Evolutionary conservation across 2,888 invertebrate species (phyloP).

Genomic region (Barypeithes pellucidus): DNA sequence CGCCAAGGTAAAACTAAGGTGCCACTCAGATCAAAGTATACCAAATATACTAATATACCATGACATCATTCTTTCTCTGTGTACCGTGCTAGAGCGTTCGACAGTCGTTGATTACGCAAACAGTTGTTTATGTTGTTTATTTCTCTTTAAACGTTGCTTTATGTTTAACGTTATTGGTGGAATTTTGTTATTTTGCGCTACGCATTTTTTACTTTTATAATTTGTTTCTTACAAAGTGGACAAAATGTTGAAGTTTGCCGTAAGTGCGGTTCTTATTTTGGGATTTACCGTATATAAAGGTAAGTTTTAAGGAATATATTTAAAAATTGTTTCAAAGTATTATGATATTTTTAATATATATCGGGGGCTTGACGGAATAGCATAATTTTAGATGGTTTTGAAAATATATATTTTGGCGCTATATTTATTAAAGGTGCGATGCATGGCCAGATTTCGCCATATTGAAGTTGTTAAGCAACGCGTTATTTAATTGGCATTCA

Average conservation of each 20-base stretch:
- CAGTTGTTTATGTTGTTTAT: slow-evolving; percentile 45
- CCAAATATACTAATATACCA: slow-evolving; percentile 51
- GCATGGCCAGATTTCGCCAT: slow-evolving; percentile 32
- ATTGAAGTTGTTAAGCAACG: slow-evolving; percentile 29
- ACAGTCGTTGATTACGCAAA: slow-evolving; percentile 45
- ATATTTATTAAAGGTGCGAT: slow-evolving; percentile 35
- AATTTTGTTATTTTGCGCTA: slow-evolving; percentile 24
- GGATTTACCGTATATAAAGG: slow-evolving; percentile 50
- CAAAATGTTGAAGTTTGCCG: slow-evolving; percentile 37
- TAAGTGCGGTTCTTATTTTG: slow-evolving; percentile 46
- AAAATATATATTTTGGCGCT: slow-evolving; percentile 21
- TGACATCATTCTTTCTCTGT: slow-evolving; percentile 53
- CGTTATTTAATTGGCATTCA: slow-evolving; percentile 42
- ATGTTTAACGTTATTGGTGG: slow-evolving; percentile 26
- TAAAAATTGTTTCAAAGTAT: too few species aligned
- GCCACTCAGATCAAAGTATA: slow-evolving; percentile 41
- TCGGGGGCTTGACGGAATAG: too few species aligned
- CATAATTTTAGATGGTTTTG: not conserved
- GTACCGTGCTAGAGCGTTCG: slow-evolving; percentile 38
- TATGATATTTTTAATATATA: too few species aligned
- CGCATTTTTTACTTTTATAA: slow-evolving; percentile 17
- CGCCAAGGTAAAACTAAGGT: slow-evolving; percentile 46
- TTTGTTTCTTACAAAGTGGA: slow-evolving; percentile 10
- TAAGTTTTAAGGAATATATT: slow-evolving; percentile 31
- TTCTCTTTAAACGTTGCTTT: slow-evolving; percentile 30